Conservation (phyloP, 2,888 invertebrate genomes). For the Euzophera pinguis region DNA sequence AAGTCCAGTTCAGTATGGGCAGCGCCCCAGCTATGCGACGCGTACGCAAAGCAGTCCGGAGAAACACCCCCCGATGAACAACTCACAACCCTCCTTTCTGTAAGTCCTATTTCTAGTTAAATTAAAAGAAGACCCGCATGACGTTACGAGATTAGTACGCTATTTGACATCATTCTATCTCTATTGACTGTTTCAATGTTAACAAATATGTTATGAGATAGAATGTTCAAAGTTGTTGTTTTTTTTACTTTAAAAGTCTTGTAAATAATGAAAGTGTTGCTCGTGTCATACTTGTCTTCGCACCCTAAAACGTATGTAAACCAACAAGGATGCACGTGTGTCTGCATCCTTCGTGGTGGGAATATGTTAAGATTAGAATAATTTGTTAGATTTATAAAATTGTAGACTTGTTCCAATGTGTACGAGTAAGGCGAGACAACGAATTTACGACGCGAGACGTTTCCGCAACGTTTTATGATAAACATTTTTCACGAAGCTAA, state of each 20-base stretch:
- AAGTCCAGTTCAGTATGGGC: conserved; percentile 62
- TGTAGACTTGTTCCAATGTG: conserved; percentile 5
- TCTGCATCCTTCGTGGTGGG: conserved; percentile 19
- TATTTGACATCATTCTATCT: neutral
- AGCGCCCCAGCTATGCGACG: conserved; percentile 30
- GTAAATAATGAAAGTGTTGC: neutral
- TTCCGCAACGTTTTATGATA: neutral
- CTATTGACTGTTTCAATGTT: neutral
- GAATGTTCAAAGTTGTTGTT: neutral
- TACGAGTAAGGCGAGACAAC: neutral
- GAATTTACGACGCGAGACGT: neutral
- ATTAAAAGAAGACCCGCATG: neutral
- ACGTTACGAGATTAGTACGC: neutral
- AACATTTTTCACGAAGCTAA: neutral
- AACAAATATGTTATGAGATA: neutral
- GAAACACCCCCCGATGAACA: conserved; percentile 51
- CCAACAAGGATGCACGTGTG: conserved; percentile 16
- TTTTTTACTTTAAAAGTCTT: neutral
- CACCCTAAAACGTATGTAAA: conserved; percentile 15
- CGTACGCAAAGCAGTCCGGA: conserved; percentile 56
- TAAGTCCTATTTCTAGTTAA: conserved; percentile 13
- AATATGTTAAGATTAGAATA: conserved; percentile 24
- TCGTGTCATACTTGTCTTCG: conserved; percentile 6
- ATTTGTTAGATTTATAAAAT: conserved; percentile 13
- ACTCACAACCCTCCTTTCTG: neutral